Conservation (phyloP, 1,140 invertebrate species). For the Tribolium castaneum region DNA sequence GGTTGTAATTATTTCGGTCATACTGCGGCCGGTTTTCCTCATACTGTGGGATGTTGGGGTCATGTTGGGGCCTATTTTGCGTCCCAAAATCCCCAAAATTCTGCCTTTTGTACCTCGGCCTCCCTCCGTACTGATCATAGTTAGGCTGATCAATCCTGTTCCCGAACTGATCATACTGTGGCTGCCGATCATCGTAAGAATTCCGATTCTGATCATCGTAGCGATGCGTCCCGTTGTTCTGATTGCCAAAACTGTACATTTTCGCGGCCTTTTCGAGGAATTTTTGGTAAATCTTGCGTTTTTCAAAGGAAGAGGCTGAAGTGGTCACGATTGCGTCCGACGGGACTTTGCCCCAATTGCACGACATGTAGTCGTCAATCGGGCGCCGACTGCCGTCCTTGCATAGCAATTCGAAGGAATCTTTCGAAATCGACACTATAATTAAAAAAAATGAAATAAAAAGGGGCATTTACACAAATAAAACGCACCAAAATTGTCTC, state of each 20-base stretch:
- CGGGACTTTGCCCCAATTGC: slow-evolving; percentile 89
- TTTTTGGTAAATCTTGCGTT: slow-evolving; percentile 71
- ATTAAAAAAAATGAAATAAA: slow-evolving; percentile 48
- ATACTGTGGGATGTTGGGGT: not conserved
- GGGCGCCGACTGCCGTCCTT: slow-evolving; percentile 79
- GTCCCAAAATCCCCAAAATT: slow-evolving; percentile 49
- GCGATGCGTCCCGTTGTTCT: slow-evolving; percentile 1
- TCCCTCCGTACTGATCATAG: slow-evolving; percentile 49
- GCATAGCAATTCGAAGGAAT: slow-evolving; percentile 89
- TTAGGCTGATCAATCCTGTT: slow-evolving; percentile 24
- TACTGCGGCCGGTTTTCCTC: not conserved
- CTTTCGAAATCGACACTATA: slow-evolving; percentile 70
- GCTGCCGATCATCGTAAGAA: slow-evolving; percentile 17
- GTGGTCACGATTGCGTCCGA: slow-evolving; percentile 89
- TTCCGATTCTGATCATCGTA: slow-evolving; percentile 37
- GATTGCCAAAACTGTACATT: slow-evolving; percentile 61
- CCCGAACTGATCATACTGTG: slow-evolving; percentile 43
- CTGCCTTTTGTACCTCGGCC: slow-evolving; percentile 51
- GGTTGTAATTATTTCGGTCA: slow-evolving; percentile 40
- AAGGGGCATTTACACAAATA: not conserved
- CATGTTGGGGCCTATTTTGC: slow-evolving; percentile 11
- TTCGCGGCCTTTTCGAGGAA: slow-evolving; percentile 69
- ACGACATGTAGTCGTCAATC: slow-evolving; percentile 80
- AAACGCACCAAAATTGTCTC: slow-evolving; percentile 67
- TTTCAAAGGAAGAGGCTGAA: slow-evolving; percentile 75